Conservation (phyloP, 2,797 vertebrate species). For the Mus minutoides region DNA sequence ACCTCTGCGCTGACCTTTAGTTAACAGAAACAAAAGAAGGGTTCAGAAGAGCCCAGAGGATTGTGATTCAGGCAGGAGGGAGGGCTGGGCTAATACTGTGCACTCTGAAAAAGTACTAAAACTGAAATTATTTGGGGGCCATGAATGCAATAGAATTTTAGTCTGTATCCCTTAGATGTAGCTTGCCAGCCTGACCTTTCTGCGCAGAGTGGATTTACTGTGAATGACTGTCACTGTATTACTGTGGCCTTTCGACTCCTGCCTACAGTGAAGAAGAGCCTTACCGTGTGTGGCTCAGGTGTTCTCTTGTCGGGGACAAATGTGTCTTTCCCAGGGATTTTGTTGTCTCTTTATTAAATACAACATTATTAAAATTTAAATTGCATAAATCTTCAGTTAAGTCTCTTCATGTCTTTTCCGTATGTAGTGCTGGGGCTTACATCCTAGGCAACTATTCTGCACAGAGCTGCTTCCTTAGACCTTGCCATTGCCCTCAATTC, state of each 20-base stretch:
- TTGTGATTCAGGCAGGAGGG: not conserved
- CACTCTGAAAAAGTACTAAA: not conserved
- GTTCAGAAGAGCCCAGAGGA: not conserved
- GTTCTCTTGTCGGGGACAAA: not conserved
- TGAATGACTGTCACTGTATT: not conserved
- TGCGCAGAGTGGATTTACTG: not conserved
- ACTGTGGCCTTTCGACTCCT: not conserved
- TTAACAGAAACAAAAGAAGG: not conserved
- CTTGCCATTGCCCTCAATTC: not conserved
- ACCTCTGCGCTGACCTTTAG: not conserved
- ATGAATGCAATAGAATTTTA: not conserved
- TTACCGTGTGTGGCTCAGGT: not conserved
- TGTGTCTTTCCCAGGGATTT: not conserved
- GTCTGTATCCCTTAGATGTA: not conserved
- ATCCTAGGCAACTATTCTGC: not conserved
- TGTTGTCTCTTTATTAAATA: not conserved
- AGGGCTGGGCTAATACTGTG: not conserved
- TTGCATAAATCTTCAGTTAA: not conserved
- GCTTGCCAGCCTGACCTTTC: not conserved
- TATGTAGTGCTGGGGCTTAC: not conserved
- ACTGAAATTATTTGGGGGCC: not conserved
- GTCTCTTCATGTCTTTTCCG: not conserved
- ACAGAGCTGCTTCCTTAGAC: not conserved
- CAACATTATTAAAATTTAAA: slow-evolving; percentile 22
- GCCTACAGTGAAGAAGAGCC: not conserved